Percentiles rank a stretch among this genome's conserved stretches.
These are phyloP conservation scores for Chironomus striatipennis DNA, from an alignment of 1,140 invertebrate species.

Conservation along the genomic window DNA sequence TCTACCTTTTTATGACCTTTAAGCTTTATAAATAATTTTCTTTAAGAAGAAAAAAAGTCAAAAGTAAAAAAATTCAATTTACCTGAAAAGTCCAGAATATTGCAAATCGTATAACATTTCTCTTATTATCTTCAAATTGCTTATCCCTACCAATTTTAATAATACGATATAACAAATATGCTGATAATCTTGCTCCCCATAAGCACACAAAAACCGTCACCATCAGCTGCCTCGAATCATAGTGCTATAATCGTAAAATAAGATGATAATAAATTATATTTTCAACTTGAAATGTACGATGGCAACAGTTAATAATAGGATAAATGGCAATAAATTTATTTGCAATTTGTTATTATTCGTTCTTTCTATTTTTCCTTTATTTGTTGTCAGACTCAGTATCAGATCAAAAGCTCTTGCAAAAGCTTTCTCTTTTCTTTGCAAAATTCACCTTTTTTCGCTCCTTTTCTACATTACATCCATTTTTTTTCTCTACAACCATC, in stretches of 20 bases:
- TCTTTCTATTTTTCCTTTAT: background rate
- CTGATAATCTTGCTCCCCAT: constrained; percentile 76
- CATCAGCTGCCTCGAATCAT: constrained; percentile 78
- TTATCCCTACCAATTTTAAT: constrained; percentile 83
- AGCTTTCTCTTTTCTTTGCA: too few relatives aligned
- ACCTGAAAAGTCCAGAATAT: constrained; percentile 89
- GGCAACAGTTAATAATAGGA: background rate
- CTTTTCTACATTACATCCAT: too few relatives aligned
- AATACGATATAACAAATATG: constrained; percentile 79
- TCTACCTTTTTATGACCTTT: too few relatives aligned
- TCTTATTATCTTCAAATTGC: constrained; percentile 78
- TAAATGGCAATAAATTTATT: background rate
- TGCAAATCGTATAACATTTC: constrained; percentile 76
- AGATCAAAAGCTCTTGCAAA: too few relatives aligned
- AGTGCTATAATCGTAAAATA: constrained; percentile 50
- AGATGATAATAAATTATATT: constrained; percentile 25
- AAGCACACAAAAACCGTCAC: constrained; percentile 76
- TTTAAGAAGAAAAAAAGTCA: background rate
- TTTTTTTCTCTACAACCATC: too few relatives aligned
- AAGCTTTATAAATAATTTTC: too few relatives aligned
- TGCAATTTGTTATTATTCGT: background rate
- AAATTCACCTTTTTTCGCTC: too few relatives aligned
- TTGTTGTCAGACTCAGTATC: too few relatives aligned
- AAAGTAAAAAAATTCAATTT: constrained; percentile 27
- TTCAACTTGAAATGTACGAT: constrained; percentile 1